These are phyloP conservation scores for Magallana nippona DNA, from an alignment of 2,888 invertebrate genomes.

Conservation along the genomic window DNA sequence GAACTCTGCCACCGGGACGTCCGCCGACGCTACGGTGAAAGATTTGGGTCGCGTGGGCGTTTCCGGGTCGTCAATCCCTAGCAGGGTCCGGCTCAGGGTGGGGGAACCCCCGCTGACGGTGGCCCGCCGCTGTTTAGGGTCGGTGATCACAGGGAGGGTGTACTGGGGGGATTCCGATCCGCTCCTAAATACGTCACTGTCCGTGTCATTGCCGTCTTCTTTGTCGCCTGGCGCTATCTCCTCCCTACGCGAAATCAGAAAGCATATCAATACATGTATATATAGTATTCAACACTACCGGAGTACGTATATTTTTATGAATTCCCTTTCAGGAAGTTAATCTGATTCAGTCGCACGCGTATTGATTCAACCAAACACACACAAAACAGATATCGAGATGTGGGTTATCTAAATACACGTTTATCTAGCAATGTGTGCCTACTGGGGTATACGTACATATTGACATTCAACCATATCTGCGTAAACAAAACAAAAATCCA, in stretches of 20 bases:
- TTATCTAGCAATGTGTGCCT: no score
- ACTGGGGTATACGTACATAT: no score
- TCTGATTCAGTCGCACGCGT: no score
- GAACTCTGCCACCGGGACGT: conserved; percentile 56
- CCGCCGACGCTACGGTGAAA: conserved; percentile 56
- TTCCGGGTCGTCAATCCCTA: conserved; percentile 74
- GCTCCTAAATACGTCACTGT: conserved; percentile 80
- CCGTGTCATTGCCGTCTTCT: conserved; percentile 78
- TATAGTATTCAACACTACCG: no score
- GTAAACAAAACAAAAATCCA: no score
- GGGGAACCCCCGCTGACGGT: conserved; percentile 89
- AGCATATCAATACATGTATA: no score
- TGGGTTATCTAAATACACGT: no score
- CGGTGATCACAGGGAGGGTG: conserved; percentile 72
- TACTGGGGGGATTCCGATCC: conserved; percentile 75
- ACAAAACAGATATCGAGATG: no score
- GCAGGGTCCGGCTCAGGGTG: conserved; percentile 67
- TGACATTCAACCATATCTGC: no score
- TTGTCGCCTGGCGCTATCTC: conserved; percentile 52
- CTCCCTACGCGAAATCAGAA: conserved; percentile 40
- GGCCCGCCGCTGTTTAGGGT: conserved; percentile 86
- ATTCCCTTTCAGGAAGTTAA: no score
- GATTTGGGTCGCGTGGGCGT: conserved; percentile 72
- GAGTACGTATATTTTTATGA: no score
- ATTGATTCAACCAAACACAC: no score